A percentile compares a stretch with the other conserved stretches of the same genome.
phyloP scores from a whole-genome alignment of 64 coral and sea anemone genomes.

The Astreopora myriophthalma region DNA sequence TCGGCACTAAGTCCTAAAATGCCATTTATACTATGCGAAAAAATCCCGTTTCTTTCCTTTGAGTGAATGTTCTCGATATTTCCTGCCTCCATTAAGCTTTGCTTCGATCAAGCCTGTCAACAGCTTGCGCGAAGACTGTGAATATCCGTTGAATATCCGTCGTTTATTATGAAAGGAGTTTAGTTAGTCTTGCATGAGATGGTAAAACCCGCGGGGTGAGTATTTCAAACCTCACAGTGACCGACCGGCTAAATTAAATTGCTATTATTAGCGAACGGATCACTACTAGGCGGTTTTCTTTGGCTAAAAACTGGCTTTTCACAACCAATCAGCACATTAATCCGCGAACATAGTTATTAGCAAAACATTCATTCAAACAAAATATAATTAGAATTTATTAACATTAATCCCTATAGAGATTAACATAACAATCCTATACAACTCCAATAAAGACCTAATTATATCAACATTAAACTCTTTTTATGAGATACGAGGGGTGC shows the following conservation, averaged over 20 bases:
- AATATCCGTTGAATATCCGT: not conserved
- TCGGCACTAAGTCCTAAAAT: constrained; percentile 67
- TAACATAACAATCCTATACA: constrained; percentile 99
- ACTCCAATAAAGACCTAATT: constrained; percentile 99
- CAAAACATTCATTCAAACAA: constrained; percentile 92
- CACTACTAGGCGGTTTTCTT: constrained; percentile 70
- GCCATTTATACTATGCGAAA: constrained; percentile 75
- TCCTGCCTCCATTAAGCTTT: not conserved
- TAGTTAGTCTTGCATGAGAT: constrained; percentile 8
- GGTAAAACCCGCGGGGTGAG: constrained; percentile 37
- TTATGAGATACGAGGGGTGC: constrained; percentile 74
- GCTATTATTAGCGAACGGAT: constrained; percentile 75
- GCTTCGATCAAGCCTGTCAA: not conserved
- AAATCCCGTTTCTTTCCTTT: constrained; percentile 32
- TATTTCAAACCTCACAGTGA: constrained; percentile 44
- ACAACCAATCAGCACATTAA: constrained; percentile 89
- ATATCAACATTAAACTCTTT: constrained; percentile 94
- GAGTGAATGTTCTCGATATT: not conserved
- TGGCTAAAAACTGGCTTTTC: constrained; percentile 80
- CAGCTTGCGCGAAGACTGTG: not conserved
- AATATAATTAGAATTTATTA: constrained; percentile 99
- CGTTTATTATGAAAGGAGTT: constrained; percentile 5
- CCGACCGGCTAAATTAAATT: constrained; percentile 85
- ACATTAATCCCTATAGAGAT: constrained; percentile 99
- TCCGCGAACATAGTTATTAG: constrained; percentile 84